Evolutionary conservation across 2,113 vertebrate genomes (phyloP).

Genomic region (Uria aalge): DNA sequence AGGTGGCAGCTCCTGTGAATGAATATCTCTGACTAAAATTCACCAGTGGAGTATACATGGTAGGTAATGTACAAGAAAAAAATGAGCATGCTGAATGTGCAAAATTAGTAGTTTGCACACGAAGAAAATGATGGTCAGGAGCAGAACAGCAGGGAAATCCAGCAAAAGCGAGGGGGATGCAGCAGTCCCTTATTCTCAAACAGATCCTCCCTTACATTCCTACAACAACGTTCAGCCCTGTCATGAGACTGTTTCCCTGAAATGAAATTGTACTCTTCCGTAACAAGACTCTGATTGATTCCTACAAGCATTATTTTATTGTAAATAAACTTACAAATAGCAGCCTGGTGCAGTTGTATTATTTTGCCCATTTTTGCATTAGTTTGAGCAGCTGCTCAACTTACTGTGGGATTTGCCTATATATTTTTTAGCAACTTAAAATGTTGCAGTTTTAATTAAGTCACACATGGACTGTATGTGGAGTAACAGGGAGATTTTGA

Average conservation of each 20-base stretch:
- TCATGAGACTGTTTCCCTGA: background rate
- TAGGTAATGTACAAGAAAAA: background rate
- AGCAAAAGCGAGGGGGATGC: background rate
- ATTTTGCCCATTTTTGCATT: background rate
- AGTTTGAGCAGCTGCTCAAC: background rate
- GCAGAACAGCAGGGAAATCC: background rate
- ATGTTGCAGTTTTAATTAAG: background rate
- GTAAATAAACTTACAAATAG: background rate
- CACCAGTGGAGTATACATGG: background rate
- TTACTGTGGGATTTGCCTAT: background rate
- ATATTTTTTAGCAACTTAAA: background rate
- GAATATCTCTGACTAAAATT: background rate
- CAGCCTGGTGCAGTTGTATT: background rate
- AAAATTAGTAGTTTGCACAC: background rate
- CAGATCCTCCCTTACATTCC: background rate
- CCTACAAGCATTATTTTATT: background rate
- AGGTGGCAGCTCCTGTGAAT: background rate
- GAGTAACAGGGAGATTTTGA: background rate
- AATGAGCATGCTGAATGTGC: rapidly evolving
- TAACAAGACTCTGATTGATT: background rate
- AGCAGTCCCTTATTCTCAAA: background rate
- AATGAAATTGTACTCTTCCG: background rate
- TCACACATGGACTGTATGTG: background rate
- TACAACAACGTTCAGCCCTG: background rate
- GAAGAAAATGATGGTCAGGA: background rate